These are phyloP conservation scores for Hesperophylax magnus DNA, from an alignment of 1,140 invertebrate species.

Conservation along the genomic window DNA sequence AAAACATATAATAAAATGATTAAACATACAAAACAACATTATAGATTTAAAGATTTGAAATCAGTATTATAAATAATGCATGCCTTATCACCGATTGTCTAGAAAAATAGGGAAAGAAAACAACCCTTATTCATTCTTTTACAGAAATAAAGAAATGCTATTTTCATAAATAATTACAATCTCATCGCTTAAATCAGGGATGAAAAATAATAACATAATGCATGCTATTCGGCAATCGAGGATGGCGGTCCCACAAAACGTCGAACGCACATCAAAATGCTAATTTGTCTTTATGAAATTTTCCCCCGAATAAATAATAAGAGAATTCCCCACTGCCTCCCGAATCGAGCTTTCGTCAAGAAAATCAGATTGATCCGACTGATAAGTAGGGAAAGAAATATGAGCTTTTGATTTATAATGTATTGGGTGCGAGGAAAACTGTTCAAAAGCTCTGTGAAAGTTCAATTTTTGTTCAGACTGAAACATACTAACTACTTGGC, in stretches of 20 bases:
- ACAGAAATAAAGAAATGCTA: no score
- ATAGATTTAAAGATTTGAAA: no score
- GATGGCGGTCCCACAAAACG: background rate
- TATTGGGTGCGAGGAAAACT: background rate
- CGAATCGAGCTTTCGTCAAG: slow-evolving; percentile 10
- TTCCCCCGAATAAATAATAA: slow-evolving; percentile 23
- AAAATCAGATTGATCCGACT: background rate
- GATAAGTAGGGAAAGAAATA: slow-evolving; percentile 6
- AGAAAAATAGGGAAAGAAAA: no score
- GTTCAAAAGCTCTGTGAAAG: background rate
- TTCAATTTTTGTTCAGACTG: background rate
- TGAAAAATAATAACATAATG: no score
- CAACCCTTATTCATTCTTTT: no score
- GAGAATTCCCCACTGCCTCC: background rate
- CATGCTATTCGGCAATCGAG: background rate
- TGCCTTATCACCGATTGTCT: no score
- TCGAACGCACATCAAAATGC: slow-evolving; percentile 23
- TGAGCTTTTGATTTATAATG: background rate
- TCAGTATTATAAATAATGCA: no score
- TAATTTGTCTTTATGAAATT: slow-evolving; percentile 27
- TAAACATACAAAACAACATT: no score
- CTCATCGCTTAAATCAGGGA: no score
- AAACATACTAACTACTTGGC: background rate
- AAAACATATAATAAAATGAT: no score
- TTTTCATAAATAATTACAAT: no score